Evolutionary conservation across 2,888 invertebrate genomes (phyloP).

Genomic region (Lasius platythorax): DNA sequence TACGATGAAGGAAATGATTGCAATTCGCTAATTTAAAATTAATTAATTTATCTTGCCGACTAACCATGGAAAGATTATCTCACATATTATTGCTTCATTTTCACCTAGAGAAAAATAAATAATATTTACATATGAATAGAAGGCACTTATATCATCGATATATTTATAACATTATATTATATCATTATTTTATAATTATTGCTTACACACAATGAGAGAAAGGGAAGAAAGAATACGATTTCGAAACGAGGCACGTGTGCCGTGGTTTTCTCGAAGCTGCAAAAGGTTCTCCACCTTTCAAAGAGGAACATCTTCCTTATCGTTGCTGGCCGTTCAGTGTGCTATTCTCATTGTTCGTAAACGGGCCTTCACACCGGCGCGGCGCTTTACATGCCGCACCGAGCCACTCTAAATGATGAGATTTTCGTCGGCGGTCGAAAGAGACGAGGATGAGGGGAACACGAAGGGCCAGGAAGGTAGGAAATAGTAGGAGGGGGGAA

Average conservation of each 20-base stretch:
- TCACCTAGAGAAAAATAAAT: not conserved
- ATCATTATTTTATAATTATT: not conserved
- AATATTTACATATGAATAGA: not conserved
- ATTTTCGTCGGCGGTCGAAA: constrained; percentile 74
- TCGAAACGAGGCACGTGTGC: constrained; percentile 4
- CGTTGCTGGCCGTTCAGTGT: not conserved
- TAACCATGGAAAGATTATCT: not conserved
- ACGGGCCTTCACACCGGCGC: constrained; percentile 57
- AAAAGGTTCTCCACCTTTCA: constrained; percentile 43
- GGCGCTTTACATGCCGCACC: constrained; percentile 56
- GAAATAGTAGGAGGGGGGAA: constrained; percentile 27
- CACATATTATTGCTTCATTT: not conserved
- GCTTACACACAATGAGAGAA: not conserved
- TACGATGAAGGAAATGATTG: not conserved
- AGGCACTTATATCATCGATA: not conserved
- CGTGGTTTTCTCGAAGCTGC: constrained; percentile 20
- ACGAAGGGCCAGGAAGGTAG: constrained; percentile 14
- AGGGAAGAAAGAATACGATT: not conserved
- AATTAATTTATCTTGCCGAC: not conserved
- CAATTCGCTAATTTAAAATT: not conserved
- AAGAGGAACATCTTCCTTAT: constrained; percentile 17
- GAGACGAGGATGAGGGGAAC: constrained; percentile 40
- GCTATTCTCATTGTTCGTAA: constrained; percentile 39
- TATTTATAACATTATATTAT: not conserved
- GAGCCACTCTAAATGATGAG: constrained; percentile 84